phyloP scores from a whole-genome alignment of 2,113 vertebrate species.

The Oreotrochilus melanogaster region DNA sequence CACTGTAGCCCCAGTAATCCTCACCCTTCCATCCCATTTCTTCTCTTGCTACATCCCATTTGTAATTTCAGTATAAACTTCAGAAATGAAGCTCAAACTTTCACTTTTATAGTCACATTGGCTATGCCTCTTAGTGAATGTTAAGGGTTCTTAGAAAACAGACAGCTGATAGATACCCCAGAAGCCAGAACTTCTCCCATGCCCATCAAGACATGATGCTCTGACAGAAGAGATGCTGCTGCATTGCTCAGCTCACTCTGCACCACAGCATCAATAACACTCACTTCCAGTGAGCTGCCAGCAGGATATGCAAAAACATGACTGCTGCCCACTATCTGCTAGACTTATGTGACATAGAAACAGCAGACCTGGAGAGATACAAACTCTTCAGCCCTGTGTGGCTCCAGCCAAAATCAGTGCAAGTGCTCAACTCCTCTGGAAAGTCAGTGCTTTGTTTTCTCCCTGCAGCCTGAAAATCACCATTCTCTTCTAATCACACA shows the following conservation, averaged over 20 bases:
- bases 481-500: neutral
- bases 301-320: neutral
- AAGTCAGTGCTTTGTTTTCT: neutral
- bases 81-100: neutral
- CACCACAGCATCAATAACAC: neutral
- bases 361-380: neutral
- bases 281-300: neutral
- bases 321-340: no score
- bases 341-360: neutral
- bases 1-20: fast-evolving
- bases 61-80: neutral
- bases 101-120: neutral
- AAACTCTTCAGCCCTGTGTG: neutral
- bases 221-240: neutral
- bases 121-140: neutral
- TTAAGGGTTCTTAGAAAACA: neutral
- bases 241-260: neutral
- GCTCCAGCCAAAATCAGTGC: neutral
- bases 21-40: neutral
- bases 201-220: neutral
- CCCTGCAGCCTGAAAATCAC: neutral
- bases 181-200: neutral
- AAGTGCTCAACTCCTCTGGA: neutral
- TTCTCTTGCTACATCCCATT: neutral
- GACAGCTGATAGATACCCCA: neutral